Percentiles rank a stretch among this genome's conserved stretches.
Evolutionary conservation across 2,888 invertebrate species (phyloP).

Genomic region (Orthonevra nobilis): DNA sequence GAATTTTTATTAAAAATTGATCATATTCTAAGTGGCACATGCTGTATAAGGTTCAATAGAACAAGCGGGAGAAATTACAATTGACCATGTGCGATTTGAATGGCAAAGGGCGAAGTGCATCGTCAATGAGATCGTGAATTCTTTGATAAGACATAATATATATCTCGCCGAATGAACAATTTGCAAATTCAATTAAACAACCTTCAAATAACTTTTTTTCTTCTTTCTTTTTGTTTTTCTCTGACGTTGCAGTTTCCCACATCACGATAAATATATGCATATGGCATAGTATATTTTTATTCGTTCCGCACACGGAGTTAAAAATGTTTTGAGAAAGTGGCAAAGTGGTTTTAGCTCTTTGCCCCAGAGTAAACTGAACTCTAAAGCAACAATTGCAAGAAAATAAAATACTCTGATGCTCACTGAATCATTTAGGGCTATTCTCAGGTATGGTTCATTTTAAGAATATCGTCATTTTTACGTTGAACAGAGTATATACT

Average conservation of each 20-base stretch:
- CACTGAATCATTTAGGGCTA: conserved; percentile 12
- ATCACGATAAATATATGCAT: no score
- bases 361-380: no score
- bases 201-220: conserved; percentile 63
- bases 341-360: conserved; percentile 51
- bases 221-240: conserved; percentile 22
- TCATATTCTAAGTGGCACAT: conserved; percentile 42
- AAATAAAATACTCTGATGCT: conserved; percentile 34
- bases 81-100: background rate
- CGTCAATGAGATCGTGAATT: conserved; percentile 9
- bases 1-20: no score
- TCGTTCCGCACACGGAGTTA: conserved; percentile 36
- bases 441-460: conserved; percentile 27
- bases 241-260: conserved; percentile 16
- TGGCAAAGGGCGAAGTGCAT: conserved; percentile 37
- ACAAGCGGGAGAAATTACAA: conserved; percentile 20
- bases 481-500: no score
- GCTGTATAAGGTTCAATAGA: conserved; percentile 2
- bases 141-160: conserved; percentile 20
- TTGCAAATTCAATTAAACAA: conserved; percentile 63
- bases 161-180: conserved; percentile 3
- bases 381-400: no score
- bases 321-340: conserved; percentile 34
- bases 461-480: conserved; percentile 34
- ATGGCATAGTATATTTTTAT: conserved; percentile 4